A percentile compares a stretch with the other conserved stretches of the same genome.
These are phyloP conservation scores for Oreochromis aureus DNA, from an alignment of 2,113 vertebrate species.

Conservation along the genomic window DNA sequence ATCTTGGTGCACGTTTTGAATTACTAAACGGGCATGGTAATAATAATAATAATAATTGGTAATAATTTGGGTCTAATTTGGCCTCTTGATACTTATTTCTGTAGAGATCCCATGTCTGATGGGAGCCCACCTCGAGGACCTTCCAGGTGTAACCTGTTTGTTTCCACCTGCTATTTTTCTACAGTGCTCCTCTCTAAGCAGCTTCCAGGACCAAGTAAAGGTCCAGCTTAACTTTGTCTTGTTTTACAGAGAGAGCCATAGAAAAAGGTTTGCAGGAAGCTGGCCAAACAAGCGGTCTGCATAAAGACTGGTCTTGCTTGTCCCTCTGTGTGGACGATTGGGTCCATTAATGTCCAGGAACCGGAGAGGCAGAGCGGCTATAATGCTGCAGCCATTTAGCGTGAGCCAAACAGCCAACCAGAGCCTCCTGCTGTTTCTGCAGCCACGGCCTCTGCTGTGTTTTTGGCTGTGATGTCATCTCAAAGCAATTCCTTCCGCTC, in stretches of 20 bases:
- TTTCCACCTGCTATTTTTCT: neutral
- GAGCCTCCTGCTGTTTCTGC: constrained; percentile 35
- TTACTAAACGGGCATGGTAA: neutral
- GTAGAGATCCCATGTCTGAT: neutral
- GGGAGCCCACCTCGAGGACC: neutral
- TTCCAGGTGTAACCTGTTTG: neutral
- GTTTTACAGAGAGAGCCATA: neutral
- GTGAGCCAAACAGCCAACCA: constrained; percentile 27
- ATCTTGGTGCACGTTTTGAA: neutral
- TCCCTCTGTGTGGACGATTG: neutral
- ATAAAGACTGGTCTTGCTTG: neutral
- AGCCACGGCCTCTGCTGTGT: neutral
- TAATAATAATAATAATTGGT: neutral
- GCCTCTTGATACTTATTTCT: neutral
- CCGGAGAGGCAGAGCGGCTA: neutral
- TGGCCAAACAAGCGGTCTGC: neutral
- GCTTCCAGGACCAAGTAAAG: neutral
- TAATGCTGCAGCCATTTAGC: constrained; percentile 28
- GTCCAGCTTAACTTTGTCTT: neutral
- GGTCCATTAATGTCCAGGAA: constrained; percentile 19
- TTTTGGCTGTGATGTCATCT: constrained; percentile 59
- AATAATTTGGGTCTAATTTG: neutral
- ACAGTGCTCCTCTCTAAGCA: neutral
- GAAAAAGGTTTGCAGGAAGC: neutral
- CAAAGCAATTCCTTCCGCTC: constrained; percentile 27